Conservation (phyloP, 2,888 invertebrate species). For the Lottia scabra region DNA sequence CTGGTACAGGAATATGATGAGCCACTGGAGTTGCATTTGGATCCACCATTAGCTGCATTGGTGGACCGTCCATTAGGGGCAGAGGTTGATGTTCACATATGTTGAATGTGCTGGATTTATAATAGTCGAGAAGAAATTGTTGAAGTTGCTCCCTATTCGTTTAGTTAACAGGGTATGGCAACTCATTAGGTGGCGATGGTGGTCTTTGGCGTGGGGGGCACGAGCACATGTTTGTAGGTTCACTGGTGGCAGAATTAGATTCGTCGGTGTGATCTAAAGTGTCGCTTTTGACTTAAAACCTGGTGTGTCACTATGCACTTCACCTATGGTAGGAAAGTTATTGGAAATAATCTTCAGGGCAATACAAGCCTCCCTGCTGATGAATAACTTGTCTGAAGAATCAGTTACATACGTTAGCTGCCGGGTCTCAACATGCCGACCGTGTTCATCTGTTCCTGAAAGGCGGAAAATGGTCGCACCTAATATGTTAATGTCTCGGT, state of each 20-base stretch:
- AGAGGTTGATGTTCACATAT: constrained; percentile 45
- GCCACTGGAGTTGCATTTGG: constrained; percentile 40
- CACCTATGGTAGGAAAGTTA: constrained; percentile 28
- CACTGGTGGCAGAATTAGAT: no score
- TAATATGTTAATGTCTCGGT: constrained; percentile 41
- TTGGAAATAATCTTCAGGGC: constrained; percentile 38
- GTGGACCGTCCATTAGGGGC: constrained; percentile 39
- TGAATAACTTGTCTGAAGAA: constrained; percentile 40
- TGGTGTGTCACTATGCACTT: constrained; percentile 13
- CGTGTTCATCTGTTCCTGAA: no score
- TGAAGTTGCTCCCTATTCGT: constrained; percentile 31
- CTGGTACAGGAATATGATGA: constrained; percentile 47
- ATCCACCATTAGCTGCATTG: constrained; percentile 42
- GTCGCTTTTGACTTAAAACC: no score
- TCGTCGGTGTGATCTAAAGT: no score
- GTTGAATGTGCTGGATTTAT: constrained; percentile 48
- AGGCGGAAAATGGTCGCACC: constrained; percentile 43
- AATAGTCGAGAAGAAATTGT: constrained; percentile 37
- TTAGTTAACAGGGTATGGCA: constrained; percentile 41
- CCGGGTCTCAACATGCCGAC: no score
- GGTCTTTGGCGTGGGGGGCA: not conserved
- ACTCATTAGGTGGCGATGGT: constrained; percentile 23
- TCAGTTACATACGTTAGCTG: constrained; percentile 50
- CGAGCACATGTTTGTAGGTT: no score
- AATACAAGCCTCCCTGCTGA: constrained; percentile 45